Evolutionary conservation across 2,113 vertebrate species (phyloP).

Genomic region (Mohoua ochrocephala): DNA sequence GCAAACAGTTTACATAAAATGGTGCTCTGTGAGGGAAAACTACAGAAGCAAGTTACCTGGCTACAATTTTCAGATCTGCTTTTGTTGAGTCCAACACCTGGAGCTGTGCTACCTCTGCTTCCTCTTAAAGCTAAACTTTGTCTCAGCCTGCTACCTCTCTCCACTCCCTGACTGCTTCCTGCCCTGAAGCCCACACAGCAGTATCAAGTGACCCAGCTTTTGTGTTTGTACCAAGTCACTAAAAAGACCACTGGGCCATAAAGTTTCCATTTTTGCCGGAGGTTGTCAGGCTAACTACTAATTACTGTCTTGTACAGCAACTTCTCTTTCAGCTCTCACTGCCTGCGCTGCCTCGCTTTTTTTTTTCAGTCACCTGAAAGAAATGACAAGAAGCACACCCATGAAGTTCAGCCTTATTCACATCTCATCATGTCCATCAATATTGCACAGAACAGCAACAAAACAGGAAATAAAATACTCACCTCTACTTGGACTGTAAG

Average conservation of each 20-base stretch:
- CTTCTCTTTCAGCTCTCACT: not conserved
- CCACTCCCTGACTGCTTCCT: not conserved
- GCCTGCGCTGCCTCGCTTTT: not conserved
- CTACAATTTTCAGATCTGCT: not conserved
- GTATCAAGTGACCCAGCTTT: not conserved
- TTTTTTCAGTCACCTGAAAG: not conserved
- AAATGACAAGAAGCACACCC: not conserved
- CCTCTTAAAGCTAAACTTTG: not conserved
- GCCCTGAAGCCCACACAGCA: not conserved
- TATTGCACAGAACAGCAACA: not conserved
- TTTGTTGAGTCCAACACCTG: not conserved
- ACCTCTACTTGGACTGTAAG: not conserved
- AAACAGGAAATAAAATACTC: not conserved
- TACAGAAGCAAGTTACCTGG: not conserved
- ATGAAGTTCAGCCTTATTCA: not conserved
- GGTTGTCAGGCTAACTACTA: not conserved
- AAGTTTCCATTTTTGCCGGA: not conserved
- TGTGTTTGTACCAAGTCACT: not conserved
- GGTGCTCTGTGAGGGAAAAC: not conserved
- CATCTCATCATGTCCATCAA: not conserved
- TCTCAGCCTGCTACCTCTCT: not conserved
- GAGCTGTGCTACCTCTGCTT: not conserved
- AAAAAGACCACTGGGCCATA: not conserved
- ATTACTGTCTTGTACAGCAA: not conserved
- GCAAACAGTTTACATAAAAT: not conserved